These are phyloP conservation scores for Scaptomyza caliginosa DNA, from an alignment of 2,888 invertebrate genomes.

Conservation along the genomic window DNA sequence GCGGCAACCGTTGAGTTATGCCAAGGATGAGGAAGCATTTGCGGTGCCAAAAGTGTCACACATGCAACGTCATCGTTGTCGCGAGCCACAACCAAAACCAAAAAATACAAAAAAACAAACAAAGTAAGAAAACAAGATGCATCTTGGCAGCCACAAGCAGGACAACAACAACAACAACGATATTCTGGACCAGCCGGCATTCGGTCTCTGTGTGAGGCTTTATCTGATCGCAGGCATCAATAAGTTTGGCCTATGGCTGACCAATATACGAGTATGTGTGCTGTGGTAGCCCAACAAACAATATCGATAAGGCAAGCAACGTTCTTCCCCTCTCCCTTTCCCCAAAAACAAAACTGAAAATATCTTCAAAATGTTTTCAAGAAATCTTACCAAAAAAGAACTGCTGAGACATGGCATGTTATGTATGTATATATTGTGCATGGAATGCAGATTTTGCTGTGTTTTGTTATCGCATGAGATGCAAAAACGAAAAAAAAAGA, in stretches of 20 bases:
- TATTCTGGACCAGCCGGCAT: slow-evolving; percentile 24
- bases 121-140: slow-evolving; percentile 51
- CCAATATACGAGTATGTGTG: slow-evolving; percentile 44
- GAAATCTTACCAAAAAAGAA: slow-evolving; percentile 12
- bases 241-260: slow-evolving; percentile 59
- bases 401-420: slow-evolving; percentile 4
- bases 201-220: slow-evolving; percentile 39
- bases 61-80: slow-evolving; percentile 70
- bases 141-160: slow-evolving; percentile 37
- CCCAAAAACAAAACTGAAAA: slow-evolving; percentile 13
- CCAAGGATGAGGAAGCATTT: slow-evolving; percentile 76
- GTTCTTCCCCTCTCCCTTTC: no score
- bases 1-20: slow-evolving; percentile 47
- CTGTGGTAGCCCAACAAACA: slow-evolving; percentile 34
- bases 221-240: slow-evolving; percentile 70
- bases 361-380: slow-evolving; percentile 29
- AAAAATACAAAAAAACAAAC: neutral
- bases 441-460: slow-evolving; percentile 6
- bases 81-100: slow-evolving; percentile 58
- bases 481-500: slow-evolving; percentile 8
- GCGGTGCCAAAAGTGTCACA: slow-evolving; percentile 70
- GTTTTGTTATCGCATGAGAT: slow-evolving; percentile 16
- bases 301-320: slow-evolving; percentile 38
- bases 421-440: neutral
- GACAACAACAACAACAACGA: slow-evolving; percentile 37